Evolutionary conservation across 2,113 vertebrate species (phyloP).

Genomic region (Brienomyrus brachyistius): DNA sequence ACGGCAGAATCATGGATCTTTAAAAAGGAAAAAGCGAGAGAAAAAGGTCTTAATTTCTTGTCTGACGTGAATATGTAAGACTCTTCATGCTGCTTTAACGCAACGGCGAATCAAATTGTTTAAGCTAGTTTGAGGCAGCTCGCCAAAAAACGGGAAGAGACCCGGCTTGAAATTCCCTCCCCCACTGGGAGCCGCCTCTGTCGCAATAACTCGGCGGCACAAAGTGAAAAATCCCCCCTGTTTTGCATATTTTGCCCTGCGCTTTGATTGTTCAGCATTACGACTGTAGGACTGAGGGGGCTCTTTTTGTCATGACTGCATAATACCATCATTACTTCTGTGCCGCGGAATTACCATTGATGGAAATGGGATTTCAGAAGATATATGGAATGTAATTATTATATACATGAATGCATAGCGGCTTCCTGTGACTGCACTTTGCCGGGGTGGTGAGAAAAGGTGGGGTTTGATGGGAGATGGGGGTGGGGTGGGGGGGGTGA

Average conservation of each 20-base stretch:
- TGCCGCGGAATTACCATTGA: conserved; percentile 58
- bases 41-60: neutral
- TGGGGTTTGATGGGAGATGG: no score
- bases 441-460: no score
- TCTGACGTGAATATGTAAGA: neutral
- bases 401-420: no score
- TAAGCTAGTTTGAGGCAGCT: conserved; percentile 5
- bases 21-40: neutral
- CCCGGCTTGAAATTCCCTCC: neutral
- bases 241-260: conserved; percentile 50
- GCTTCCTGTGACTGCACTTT: no score
- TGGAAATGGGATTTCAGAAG: conserved; percentile 66
- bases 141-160: neutral
- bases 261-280: conserved; percentile 53
- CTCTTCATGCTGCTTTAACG: neutral
- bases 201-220: conserved; percentile 35
- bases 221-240: conserved; percentile 39
- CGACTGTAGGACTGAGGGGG: conserved; percentile 35
- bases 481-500: conserved; percentile 18
- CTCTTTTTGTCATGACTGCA: conserved; percentile 57
- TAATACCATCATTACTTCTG: conserved; percentile 65
- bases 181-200: conserved; percentile 19
- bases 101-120: neutral
- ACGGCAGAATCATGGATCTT: neutral
- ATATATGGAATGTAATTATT: no score